Conservation (phyloP, 2,888 invertebrate genomes). For the Orchesellides sinensis region DNA sequence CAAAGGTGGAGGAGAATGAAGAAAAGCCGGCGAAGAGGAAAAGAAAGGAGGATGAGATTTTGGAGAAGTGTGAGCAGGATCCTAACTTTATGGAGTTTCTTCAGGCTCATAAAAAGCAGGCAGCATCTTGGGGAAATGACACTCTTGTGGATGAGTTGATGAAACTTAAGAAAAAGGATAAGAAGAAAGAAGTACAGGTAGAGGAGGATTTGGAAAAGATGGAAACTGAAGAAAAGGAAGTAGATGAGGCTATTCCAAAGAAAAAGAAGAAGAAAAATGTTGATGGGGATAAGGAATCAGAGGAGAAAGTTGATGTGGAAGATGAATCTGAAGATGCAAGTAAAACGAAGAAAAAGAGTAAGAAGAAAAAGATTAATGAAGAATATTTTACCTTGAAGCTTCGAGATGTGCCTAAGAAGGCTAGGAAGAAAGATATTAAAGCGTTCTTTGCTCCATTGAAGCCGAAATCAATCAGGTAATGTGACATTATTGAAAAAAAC, state of each 20-base stretch:
- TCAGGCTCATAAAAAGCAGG: slow-evolving; percentile 84
- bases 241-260: slow-evolving; percentile 77
- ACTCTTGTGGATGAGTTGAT: slow-evolving; percentile 74
- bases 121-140: slow-evolving; percentile 74
- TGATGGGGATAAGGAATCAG: no score
- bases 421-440: slow-evolving; percentile 89
- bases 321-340: slow-evolving; percentile 25
- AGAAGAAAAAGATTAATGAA: slow-evolving; percentile 75
- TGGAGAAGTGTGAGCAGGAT: slow-evolving; percentile 90
- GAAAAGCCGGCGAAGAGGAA: slow-evolving; percentile 77
- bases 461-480: slow-evolving; percentile 85
- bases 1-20: slow-evolving; percentile 73
- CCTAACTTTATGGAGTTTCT: slow-evolving; percentile 93
- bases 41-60: slow-evolving; percentile 81
- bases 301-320: slow-evolving; percentile 77
- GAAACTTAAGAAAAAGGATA: slow-evolving; percentile 61
- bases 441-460: slow-evolving; percentile 90
- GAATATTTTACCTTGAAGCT: slow-evolving; percentile 84
- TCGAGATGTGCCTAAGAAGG: slow-evolving; percentile 86
- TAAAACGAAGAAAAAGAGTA: slow-evolving; percentile 51
- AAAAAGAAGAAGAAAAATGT: slow-evolving; percentile 72
- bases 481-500: no score
- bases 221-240: slow-evolving; percentile 76
- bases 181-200: slow-evolving; percentile 63
- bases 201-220: slow-evolving; percentile 76